phyloP scores from a whole-genome alignment of 1,140 invertebrate species.

The Drosophila dunni region DNA sequence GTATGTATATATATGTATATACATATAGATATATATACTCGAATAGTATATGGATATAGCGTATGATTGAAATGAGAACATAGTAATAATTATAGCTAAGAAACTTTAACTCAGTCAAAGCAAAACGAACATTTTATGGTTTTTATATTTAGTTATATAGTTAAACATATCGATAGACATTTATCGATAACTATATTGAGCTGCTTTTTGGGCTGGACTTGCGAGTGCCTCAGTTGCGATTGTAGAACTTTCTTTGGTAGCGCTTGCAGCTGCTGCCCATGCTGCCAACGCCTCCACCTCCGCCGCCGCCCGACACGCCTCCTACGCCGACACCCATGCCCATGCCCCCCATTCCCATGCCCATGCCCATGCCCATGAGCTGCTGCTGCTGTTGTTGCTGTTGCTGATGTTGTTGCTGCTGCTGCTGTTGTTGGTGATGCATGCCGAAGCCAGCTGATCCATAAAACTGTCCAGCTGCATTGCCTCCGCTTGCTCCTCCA shows the following conservation, averaged over 20 bases:
- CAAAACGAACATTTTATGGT: conserved; percentile 65
- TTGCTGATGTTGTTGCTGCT: conserved; percentile 34
- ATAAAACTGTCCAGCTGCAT: conserved; percentile 50
- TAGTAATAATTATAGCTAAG: conserved; percentile 57
- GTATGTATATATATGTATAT: not conserved
- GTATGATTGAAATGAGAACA: conserved; percentile 16
- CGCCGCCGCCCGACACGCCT: conserved; percentile 33
- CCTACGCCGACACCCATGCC: conserved; percentile 31
- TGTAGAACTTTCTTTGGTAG: conserved; percentile 84
- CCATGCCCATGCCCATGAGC: conserved; percentile 57
- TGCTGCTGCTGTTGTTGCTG: conserved; percentile 57
- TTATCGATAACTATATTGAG: conserved; percentile 9
- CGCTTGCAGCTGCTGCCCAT: conserved; percentile 76
- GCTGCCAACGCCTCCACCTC: conserved; percentile 67
- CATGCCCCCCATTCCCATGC: conserved; percentile 42
- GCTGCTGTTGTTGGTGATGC: conserved; percentile 60
- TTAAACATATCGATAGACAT: not conserved
- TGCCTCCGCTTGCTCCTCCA: conserved; percentile 38
- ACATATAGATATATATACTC: not conserved
- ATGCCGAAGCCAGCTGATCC: conserved; percentile 59
- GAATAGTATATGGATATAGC: conserved; percentile 5
- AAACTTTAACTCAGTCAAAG: conserved; percentile 80
- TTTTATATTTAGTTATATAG: conserved; percentile 19
- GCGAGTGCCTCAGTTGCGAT: conserved; percentile 63
- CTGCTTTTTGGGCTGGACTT: not conserved